A percentile compares a stretch with the other conserved stretches of the same genome.
Conservation (phyloP, 2,113 vertebrate species). For the Neoarius graeffei region DNA sequence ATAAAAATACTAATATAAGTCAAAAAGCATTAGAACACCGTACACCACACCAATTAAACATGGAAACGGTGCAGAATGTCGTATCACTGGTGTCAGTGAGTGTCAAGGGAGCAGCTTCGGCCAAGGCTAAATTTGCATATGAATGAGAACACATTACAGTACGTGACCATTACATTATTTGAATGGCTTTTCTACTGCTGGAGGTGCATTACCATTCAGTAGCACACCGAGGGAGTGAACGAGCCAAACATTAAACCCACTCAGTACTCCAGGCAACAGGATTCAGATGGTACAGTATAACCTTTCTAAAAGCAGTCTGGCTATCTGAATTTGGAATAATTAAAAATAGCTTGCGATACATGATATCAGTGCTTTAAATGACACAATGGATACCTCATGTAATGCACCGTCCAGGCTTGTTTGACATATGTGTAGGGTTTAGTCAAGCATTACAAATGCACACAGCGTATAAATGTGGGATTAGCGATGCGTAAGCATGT, state of each 20-base stretch:
- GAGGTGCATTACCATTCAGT: slow-evolving; percentile 17
- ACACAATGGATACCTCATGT: neutral
- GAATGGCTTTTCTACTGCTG: slow-evolving; percentile 32
- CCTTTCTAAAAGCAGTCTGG: neutral
- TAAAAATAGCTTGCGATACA: neutral
- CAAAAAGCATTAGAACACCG: slow-evolving; percentile 12
- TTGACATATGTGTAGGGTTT: slow-evolving; percentile 16
- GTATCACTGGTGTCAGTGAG: slow-evolving; percentile 41
- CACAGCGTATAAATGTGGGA: slow-evolving; percentile 52
- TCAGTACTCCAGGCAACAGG: neutral
- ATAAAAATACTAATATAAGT: slow-evolving; percentile 28
- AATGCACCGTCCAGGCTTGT: slow-evolving; percentile 19
- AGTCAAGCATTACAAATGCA: slow-evolving; percentile 22
- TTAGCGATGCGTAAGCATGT: slow-evolving; percentile 66
- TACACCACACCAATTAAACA: slow-evolving; percentile 39
- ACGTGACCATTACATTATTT: slow-evolving; percentile 45
- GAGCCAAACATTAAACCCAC: neutral
- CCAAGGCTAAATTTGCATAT: slow-evolving; percentile 52
- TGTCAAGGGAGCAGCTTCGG: slow-evolving; percentile 41
- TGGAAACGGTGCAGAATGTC: slow-evolving; percentile 42
- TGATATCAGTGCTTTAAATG: neutral
- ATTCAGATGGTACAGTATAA: neutral
- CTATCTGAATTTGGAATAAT: slow-evolving; percentile 3
- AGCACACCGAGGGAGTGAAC: slow-evolving; percentile 4
- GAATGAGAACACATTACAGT: slow-evolving; percentile 36